Evolutionary conservation across 2,797 vertebrate species (phyloP).

Genomic region (Galago senegalensis): DNA sequence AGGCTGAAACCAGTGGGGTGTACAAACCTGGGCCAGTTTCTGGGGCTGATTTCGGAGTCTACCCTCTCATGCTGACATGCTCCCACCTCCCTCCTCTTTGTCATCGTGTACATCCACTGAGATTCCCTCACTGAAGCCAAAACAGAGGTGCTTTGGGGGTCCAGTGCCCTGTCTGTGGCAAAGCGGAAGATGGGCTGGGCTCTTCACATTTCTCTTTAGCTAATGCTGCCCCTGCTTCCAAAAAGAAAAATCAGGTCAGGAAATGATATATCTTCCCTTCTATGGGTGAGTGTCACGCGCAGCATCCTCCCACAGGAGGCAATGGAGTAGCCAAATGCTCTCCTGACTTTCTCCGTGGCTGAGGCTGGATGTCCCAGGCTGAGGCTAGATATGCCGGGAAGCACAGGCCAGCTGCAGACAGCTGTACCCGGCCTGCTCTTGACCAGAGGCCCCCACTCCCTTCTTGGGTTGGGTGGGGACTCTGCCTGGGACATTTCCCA

Average conservation of each 20-base stretch:
- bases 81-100: neutral
- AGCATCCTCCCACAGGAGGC: neutral
- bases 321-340: neutral
- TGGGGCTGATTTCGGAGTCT: neutral
- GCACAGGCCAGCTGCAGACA: neutral
- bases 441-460: neutral
- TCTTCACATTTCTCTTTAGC: neutral
- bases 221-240: neutral
- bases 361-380: neutral
- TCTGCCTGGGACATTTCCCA: neutral
- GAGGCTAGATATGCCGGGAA: neutral
- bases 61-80: rapidly evolving
- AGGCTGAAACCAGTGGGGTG: neutral
- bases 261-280: neutral
- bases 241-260: neutral
- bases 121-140: too few relatives aligned
- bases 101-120: neutral
- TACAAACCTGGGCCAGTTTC: neutral
- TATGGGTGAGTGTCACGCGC: neutral
- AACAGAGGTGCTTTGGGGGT: neutral
- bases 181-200: neutral
- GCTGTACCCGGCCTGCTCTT: neutral
- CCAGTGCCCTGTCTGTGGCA: rapidly evolving
- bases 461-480: too few relatives aligned
- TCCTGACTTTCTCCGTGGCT: neutral